Percentiles rank a stretch among this genome's conserved stretches.
Evolutionary conservation across 2,113 vertebrate genomes (phyloP).

Genomic region (Casuarius casuarius): DNA sequence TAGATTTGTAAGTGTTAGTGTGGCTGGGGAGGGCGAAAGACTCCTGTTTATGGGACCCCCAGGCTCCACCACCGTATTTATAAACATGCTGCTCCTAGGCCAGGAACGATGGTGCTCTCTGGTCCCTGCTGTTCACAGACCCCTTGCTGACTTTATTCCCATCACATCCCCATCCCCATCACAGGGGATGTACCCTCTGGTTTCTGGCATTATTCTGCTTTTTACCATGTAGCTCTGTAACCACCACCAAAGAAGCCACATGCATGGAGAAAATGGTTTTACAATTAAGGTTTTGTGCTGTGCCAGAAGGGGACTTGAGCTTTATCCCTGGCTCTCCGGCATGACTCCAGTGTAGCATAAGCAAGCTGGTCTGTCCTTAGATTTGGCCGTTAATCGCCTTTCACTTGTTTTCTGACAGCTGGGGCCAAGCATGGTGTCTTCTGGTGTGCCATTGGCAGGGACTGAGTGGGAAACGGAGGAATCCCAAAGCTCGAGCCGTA

Average conservation of each 20-base stretch:
- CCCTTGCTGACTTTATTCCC: neutral
- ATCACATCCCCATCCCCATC: neutral
- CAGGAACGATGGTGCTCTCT: neutral
- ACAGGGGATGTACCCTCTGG: neutral
- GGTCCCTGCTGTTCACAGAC: neutral
- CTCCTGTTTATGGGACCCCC: neutral
- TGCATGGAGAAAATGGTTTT: fast-evolving
- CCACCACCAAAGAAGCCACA: fast-evolving
- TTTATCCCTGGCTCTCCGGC: neutral
- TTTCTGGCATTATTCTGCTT: neutral
- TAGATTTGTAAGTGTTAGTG: neutral
- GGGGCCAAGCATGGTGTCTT: neutral
- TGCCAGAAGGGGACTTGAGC: neutral
- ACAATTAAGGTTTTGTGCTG: neutral
- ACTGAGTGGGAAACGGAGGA: neutral
- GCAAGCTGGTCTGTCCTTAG: neutral
- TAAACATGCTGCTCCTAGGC: neutral
- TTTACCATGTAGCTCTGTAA: neutral
- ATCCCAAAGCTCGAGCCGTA: neutral
- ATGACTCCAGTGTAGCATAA: neutral
- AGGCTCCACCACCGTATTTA: neutral
- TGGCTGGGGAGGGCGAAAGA: neutral
- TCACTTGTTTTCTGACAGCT: slow-evolving; percentile 47
- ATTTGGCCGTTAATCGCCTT: slow-evolving; percentile 9
- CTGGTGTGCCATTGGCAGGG: neutral